Evolutionary conservation across 1,140 invertebrate genomes (phyloP).

Genomic region (Drosophila obscura): DNA sequence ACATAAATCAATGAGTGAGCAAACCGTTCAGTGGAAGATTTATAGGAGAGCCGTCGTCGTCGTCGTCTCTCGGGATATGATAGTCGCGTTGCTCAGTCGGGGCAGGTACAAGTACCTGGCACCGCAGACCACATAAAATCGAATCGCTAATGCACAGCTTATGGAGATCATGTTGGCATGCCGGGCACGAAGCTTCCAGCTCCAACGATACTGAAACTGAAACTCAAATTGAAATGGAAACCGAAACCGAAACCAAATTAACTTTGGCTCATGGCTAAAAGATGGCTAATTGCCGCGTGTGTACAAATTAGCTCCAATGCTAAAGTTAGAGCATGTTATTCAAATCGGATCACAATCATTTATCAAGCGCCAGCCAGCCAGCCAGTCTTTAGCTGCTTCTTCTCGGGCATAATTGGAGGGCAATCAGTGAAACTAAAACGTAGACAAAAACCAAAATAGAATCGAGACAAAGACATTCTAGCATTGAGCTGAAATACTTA

Average conservation of each 20-base stretch:
- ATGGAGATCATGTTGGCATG: constrained; percentile 50
- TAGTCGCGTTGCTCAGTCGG: not conserved
- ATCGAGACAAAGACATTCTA: constrained; percentile 10
- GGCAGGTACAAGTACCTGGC: not conserved
- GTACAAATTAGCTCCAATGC: constrained; percentile 72
- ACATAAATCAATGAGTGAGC: constrained; percentile 22
- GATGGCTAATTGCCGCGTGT: constrained; percentile 69
- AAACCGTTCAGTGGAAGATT: constrained; percentile 47
- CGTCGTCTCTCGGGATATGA: constrained; percentile 13
- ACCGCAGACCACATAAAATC: constrained; percentile 44
- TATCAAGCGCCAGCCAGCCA: constrained; percentile 49
- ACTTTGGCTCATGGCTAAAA: constrained; percentile 65
- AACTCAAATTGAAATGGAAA: constrained; percentile 29
- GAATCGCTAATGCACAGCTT: constrained; percentile 62
- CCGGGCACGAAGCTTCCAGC: constrained; percentile 48
- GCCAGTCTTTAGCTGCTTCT: constrained; percentile 4
- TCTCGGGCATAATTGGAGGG: constrained; percentile 30
- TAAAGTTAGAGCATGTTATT: constrained; percentile 66
- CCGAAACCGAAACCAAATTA: constrained; percentile 22
- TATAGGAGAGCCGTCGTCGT: constrained; percentile 25
- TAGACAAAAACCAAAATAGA: not conserved
- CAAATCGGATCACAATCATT: constrained; percentile 74
- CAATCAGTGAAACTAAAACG: not conserved
- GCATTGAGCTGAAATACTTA: constrained; percentile 11
- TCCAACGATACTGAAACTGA: constrained; percentile 18